Percentiles rank a stretch among this genome's conserved stretches.
These are phyloP conservation scores for Diadumene lineata DNA, from an alignment of 92 coral and sea anemone genomes.

Conservation along the genomic window DNA sequence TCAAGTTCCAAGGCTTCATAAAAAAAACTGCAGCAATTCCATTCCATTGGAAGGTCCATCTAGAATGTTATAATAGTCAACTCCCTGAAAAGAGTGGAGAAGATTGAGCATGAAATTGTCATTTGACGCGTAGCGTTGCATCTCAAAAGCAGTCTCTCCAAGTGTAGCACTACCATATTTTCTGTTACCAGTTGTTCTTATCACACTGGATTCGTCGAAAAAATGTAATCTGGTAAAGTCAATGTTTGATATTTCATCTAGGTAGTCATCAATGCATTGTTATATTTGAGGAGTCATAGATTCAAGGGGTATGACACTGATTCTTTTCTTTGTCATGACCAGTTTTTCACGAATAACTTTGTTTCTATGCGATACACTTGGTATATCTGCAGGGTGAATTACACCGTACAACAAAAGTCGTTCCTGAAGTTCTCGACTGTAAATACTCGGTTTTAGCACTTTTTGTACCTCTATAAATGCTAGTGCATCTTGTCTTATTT, in stretches of 20 bases:
- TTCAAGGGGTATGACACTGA: slow-evolving; percentile 28
- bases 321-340: slow-evolving; percentile 37
- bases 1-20: slow-evolving; percentile 39
- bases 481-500: no score
- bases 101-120: slow-evolving; percentile 56
- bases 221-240: slow-evolving; percentile 51
- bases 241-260: slow-evolving; percentile 37
- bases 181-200: slow-evolving; percentile 56
- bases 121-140: slow-evolving; percentile 68
- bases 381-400: slow-evolving; percentile 28
- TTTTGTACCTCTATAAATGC: slow-evolving; percentile 27
- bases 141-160: slow-evolving; percentile 59
- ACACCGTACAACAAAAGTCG: slow-evolving; percentile 37
- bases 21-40: slow-evolving; percentile 50
- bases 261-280: slow-evolving; percentile 18
- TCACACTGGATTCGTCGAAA: slow-evolving; percentile 54
- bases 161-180: slow-evolving; percentile 49
- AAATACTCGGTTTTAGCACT: slow-evolving; percentile 34
- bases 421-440: slow-evolving; percentile 20
- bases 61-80: slow-evolving; percentile 45
- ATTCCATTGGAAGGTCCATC: slow-evolving; percentile 56
- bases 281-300: slow-evolving; percentile 6
- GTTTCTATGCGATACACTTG: slow-evolving; percentile 35
- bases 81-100: slow-evolving; percentile 55
- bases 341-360: slow-evolving; percentile 34